A percentile compares a stretch with the other conserved stretches of the same genome.
Evolutionary conservation across 2,888 invertebrate genomes (phyloP).

Genomic region (Andricus quercusramuli): DNA sequence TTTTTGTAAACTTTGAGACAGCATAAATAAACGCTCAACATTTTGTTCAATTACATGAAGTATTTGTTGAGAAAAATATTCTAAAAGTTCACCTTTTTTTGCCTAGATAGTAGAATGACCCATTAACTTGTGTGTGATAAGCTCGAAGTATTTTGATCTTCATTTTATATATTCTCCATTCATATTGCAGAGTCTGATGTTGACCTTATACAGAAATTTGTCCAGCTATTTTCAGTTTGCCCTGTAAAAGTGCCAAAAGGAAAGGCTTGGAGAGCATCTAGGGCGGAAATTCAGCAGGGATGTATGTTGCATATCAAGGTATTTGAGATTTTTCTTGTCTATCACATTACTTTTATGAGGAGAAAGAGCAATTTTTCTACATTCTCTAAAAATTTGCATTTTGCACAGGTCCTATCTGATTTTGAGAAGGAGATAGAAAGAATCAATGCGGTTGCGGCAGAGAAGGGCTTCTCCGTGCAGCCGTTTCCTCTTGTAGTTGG

Average conservation of each 20-base stretch:
- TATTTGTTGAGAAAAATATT: too few species aligned
- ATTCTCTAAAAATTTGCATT: slow-evolving; percentile 9
- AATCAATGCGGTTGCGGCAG: background rate
- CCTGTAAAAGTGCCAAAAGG: slow-evolving; percentile 10
- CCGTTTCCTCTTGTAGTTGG: slow-evolving; percentile 6
- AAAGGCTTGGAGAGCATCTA: slow-evolving; percentile 1
- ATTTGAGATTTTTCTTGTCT: background rate
- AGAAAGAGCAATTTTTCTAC: background rate
- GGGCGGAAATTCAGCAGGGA: background rate
- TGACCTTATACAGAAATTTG: slow-evolving; percentile 13
- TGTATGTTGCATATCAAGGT: slow-evolving; percentile 14
- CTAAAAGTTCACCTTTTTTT: too few species aligned
- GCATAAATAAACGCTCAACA: too few species aligned
- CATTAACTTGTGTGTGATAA: background rate
- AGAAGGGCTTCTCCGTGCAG: slow-evolving; percentile 19
- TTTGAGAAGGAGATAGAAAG: background rate
- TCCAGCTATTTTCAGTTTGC: background rate
- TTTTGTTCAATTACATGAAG: too few species aligned
- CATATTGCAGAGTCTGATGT: background rate
- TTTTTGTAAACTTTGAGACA: too few species aligned
- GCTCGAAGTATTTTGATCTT: background rate
- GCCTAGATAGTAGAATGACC: too few species aligned
- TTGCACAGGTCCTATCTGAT: slow-evolving; percentile 11
- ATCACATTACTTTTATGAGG: background rate
- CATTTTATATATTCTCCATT: background rate